Evolutionary conservation across 2,113 vertebrate species (phyloP).

Genomic region (Silurus asotus): DNA sequence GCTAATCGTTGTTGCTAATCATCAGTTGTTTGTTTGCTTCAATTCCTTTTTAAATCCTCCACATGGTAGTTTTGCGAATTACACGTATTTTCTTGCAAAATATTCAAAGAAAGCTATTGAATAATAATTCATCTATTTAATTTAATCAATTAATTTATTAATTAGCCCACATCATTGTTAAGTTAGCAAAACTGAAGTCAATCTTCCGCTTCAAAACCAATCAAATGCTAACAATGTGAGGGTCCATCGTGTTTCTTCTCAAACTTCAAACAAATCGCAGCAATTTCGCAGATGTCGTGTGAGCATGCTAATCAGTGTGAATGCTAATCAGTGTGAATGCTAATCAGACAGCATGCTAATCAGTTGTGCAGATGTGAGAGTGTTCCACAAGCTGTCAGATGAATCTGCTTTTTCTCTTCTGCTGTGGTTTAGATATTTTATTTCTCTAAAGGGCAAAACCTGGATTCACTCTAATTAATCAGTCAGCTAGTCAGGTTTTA

Average conservation of each 20-base stretch:
- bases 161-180: not conserved
- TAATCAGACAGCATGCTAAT: constrained; percentile 1
- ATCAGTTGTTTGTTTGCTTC: not conserved
- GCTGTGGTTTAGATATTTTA: not conserved
- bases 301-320: not conserved
- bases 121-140: no score
- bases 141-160: not conserved
- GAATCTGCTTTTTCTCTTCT: not conserved
- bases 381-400: not conserved
- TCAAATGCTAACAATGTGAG: not conserved
- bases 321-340: constrained; percentile 5
- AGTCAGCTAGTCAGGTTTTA: not conserved
- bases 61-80: not conserved
- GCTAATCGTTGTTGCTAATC: not conserved
- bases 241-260: not conserved
- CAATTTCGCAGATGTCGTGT: not conserved
- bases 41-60: not conserved
- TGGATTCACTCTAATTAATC: not conserved
- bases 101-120: not conserved
- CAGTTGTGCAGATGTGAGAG: not conserved
- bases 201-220: not conserved
- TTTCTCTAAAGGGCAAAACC: not conserved
- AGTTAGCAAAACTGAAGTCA: not conserved
- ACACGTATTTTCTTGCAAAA: not conserved
- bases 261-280: not conserved